Evolutionary conservation across 2,888 invertebrate species (phyloP), one percentile per base, ranked within the genome.

Genomic region (Synergus japonicus): DNA sequence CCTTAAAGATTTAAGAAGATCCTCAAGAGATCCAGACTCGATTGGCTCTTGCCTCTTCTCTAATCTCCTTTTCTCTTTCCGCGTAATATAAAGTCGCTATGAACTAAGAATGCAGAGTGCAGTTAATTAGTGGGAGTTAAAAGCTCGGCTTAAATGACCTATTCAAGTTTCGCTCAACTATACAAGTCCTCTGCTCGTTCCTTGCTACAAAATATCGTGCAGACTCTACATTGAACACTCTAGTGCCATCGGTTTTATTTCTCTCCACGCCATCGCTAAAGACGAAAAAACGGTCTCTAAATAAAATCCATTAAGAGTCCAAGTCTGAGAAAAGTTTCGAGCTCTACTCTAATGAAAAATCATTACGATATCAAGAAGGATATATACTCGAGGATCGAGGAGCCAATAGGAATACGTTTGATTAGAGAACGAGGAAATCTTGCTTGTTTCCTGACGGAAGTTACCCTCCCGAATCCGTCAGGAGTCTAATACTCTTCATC

Each of bases 41-140:
- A 58, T 58, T 58, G 58, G 18, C 58, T 58, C n/a, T 54, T 29
- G 29, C 29, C 3, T 29, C 46, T n/a, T 60, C 60, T 60, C 29
- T 63, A 22, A 63, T 63, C 63, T 63, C 63, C 12, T 63, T 63
- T 29, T 29, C 63, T 29, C 63, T 29, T 63, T 63, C 29, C 12
- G 29, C 63, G 29, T 63, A 63, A 63, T 63, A 63, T 63, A 22
- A 63, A 29, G 63, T 63, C 63, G 13, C 63, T 29, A 63, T 63
- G 63, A 29, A 13, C 63, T 12, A 29, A 82, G 78, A 79, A 83
- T 78, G 80, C 79, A 81, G 82, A 83, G 82, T 82, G 83, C 83
- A 86, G 85, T 88, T 88, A 87, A 88, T 87, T 88, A 86, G 85
- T 79, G 77, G 76, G 84, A 86, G 86, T 88, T 88, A 86, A 88